Evolutionary conservation across 2,113 vertebrate genomes (phyloP).

Genomic region (Podocnemis expansa): DNA sequence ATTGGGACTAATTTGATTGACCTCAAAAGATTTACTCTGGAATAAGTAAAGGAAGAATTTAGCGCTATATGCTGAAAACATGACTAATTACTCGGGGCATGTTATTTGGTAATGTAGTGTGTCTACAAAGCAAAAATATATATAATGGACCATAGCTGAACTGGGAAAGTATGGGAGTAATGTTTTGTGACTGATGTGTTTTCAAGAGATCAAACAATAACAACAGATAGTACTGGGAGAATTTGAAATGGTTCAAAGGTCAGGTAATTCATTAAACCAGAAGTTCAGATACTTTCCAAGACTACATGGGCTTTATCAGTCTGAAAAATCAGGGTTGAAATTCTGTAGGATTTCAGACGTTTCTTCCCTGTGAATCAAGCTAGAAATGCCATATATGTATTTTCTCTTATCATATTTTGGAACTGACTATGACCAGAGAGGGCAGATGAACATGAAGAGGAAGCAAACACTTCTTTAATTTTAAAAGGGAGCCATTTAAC

Average conservation of each 20-base stretch:
- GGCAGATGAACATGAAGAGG: background rate
- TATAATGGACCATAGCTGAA: background rate
- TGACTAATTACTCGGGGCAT: background rate
- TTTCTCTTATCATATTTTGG: background rate
- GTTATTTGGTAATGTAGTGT: background rate
- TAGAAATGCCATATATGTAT: background rate
- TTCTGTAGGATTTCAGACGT: background rate
- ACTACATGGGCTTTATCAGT: background rate
- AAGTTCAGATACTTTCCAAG: background rate
- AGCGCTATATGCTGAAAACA: background rate
- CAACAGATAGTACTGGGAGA: background rate
- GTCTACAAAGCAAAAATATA: rapidly evolving
- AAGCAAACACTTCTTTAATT: background rate
- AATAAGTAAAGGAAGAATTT: background rate
- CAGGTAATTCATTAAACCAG: background rate
- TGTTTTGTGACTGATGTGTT: background rate
- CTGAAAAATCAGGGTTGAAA: background rate
- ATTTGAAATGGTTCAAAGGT: background rate
- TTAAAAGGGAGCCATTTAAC: background rate
- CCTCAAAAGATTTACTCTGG: background rate
- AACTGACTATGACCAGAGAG: background rate
- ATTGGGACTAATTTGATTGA: background rate
- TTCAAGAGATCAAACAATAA: background rate
- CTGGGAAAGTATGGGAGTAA: background rate
- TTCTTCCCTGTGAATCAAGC: background rate